Base-by-base conservation (phyloP, 2,888 invertebrate species). In the Caenorhabditis doughertyi region DNA sequence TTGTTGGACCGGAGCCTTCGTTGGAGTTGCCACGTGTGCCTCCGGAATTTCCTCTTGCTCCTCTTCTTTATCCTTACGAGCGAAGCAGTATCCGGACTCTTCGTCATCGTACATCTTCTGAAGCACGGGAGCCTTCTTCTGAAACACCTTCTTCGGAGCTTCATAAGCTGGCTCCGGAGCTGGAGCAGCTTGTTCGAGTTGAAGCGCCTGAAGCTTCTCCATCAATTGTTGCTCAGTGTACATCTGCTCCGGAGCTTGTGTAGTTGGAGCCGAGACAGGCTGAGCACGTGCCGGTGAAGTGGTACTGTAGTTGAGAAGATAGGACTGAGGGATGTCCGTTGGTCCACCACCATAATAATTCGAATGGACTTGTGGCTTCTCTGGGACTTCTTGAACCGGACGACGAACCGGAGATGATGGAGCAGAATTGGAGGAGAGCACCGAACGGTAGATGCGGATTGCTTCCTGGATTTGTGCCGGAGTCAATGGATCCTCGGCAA, bases 341-440 rank as follows among this genome's bases (percentile, higher is more conserved):
- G 81, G 77, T 53, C 81, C 81, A 18, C 81, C 81, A 7, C 81
- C 81, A 53, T 77, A 81, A 11, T 81, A 81, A 55, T 81, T 77
- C 47, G 81, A 81, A 51, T 76, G 74, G 9, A 81, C 74, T 11
- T 44, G 56, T 35, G 65, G 77, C n/a, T 44, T 53, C 42, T 76
- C 64, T 1, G 60, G 60, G 47, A n/a, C 64, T 3, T 16, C 55
- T 25, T n/a, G 55, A 29, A 47, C 25, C 2, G 64, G 25, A 18
- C 35, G 73, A 18, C 51, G 65, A 18, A 42, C 44, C 16, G 76
- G 76, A 9, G 81, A 60, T n/a, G 39, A 35, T 21, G 81, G 81
- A 49, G 81, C 65, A 25, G 81, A 76, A 8, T n/a, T n/a, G n/a
- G 35, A 23, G 16, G 81, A 81, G n/a, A 81, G 39, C 16, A 81